Evolutionary conservation across 1,140 invertebrate species (phyloP), one percentile per base, ranked within the genome.

Genomic region (Danaus melanippus): DNA sequence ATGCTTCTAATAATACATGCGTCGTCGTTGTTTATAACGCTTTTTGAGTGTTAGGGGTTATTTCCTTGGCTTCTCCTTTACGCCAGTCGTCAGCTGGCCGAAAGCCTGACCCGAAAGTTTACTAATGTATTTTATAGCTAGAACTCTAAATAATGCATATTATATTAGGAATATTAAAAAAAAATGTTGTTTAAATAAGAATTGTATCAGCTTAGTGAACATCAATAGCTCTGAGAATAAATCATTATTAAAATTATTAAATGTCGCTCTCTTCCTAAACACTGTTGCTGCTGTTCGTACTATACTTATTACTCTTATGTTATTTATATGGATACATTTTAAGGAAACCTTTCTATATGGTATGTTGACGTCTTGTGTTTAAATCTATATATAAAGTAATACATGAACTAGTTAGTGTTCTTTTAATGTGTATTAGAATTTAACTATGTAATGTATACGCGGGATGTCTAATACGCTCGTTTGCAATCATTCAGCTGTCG

Each of bases 131-230:
- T 83, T 81, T 82, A 83, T 85, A 85, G 82, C 79, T 85, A 85
- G 82, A 84, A 76, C 68, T 83, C 79, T 85, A 83, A 85, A 72
- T 81, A 82, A 79, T 82, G 78, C 79, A 81, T 86, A 86, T 65
- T 65, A 74, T 82, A 82, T 79, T 86, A 86, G 83, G 75, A 81
- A 79, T 84, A 78, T 79, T 75, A 78, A 83, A 32, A 32, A 32
- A 32, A 32, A 86, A 77, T 82, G 76, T 86, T 81, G 76, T 79
- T 78, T 73, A 81, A 70, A 73, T 84, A 86, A 84, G 80, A 79
- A 86, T 76, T 86, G 84, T 86, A 84, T 86, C 81, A 81, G 83
- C 84, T 86, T 86, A 86, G 81, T 79, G 67, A 86, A 84, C 81
- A 86, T 86, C 84, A 86, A 86, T 84, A 86, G 84, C 84, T 86